Conservation (phyloP, 2,113 vertebrate species). For the Uria aalge region DNA sequence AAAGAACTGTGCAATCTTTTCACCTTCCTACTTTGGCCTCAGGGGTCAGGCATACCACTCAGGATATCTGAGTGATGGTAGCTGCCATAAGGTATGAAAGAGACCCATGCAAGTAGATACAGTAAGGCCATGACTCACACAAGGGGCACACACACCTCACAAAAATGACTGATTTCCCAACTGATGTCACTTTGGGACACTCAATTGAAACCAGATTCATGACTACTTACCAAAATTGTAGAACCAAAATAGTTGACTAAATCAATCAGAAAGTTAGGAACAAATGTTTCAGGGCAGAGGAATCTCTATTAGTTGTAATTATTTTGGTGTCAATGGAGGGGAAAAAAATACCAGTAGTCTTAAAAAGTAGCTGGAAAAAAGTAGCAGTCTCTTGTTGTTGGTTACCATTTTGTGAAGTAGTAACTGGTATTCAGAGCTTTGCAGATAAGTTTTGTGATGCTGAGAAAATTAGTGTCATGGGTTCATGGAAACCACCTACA, state of each 20-base stretch:
- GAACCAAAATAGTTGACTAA: not conserved
- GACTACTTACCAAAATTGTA: not conserved
- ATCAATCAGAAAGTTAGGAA: not conserved
- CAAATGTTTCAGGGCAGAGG: not conserved
- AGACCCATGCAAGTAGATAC: not conserved
- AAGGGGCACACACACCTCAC: not conserved
- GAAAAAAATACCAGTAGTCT: not conserved
- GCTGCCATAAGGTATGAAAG: not conserved
- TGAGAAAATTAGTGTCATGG: not conserved
- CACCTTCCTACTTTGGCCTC: not conserved
- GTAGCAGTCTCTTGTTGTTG: not conserved
- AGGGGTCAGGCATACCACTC: not conserved
- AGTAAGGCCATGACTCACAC: not conserved
- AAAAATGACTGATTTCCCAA: not conserved
- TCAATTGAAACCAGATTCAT: not conserved
- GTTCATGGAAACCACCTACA: not conserved
- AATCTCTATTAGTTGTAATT: not conserved
- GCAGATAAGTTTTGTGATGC: not conserved
- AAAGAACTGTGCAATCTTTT: not conserved
- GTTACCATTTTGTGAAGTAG: not conserved
- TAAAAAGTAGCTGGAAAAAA: not conserved
- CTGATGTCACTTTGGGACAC: not conserved
- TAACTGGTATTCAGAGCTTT: not conserved
- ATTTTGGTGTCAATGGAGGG: not conserved
- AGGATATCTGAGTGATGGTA: not conserved